These are phyloP conservation scores for Calliopsis andreniformis DNA, from an alignment of 1,140 invertebrate species.

Conservation along the genomic window DNA sequence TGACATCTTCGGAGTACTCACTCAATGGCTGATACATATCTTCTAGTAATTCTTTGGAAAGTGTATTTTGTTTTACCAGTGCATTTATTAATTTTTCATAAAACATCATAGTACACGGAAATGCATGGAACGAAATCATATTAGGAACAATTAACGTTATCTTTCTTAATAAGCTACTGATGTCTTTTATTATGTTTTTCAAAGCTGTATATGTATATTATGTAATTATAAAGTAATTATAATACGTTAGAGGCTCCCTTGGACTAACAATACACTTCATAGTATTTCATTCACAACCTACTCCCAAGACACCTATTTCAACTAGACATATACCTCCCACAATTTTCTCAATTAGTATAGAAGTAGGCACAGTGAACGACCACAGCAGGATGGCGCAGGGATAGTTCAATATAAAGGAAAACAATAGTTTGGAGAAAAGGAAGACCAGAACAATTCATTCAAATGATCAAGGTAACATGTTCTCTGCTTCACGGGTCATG, in stretches of 20 bases:
- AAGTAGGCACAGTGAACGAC: background rate
- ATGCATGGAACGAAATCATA: too few species aligned
- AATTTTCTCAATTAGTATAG: background rate
- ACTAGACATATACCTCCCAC: background rate
- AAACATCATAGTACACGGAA: too few species aligned
- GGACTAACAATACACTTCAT: background rate
- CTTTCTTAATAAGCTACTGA: too few species aligned
- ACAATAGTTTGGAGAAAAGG: background rate
- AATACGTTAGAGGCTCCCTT: too few species aligned
- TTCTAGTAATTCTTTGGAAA: too few species aligned
- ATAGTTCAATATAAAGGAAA: conserved; percentile 15
- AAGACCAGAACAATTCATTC: conserved; percentile 29
- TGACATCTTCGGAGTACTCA: background rate
- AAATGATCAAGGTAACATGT: conserved; percentile 40
- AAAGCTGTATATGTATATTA: too few species aligned
- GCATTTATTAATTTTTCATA: too few species aligned
- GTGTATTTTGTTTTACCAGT: too few species aligned
- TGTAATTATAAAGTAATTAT: too few species aligned
- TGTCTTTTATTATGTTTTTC: too few species aligned
- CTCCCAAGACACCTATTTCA: background rate
- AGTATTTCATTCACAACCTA: background rate
- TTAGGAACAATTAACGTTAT: too few species aligned
- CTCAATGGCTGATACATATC: too few species aligned
- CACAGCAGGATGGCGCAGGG: background rate
- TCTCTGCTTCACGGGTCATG: conserved; percentile 54